Conservation (phyloP, 2,888 invertebrate species). For the Dysmachus trigonus region DNA sequence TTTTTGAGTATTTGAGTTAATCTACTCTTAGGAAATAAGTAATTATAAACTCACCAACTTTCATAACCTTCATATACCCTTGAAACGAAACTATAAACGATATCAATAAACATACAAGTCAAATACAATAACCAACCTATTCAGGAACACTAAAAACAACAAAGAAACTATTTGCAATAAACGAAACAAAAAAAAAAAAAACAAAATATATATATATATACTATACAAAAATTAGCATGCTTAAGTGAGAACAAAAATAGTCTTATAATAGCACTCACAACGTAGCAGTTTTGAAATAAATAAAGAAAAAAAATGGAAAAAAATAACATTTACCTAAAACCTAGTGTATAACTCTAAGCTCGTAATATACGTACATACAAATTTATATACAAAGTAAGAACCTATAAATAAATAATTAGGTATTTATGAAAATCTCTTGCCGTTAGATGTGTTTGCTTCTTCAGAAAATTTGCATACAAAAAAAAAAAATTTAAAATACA, state of each 20-base stretch:
- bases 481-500: not conserved
- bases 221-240: constrained; percentile 6
- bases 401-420: constrained; percentile 1
- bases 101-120: not conserved
- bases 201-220: no score
- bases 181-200: not conserved
- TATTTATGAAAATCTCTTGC: constrained; percentile 20
- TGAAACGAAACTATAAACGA: not conserved
- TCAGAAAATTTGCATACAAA: not conserved
- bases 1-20: not conserved
- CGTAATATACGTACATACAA: constrained; percentile 18
- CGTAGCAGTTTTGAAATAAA: constrained; percentile 4
- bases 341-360: constrained; percentile 1
- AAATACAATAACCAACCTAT: not conserved
- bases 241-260: not conserved
- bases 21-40: not conserved
- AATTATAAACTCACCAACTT: not conserved
- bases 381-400: constrained; percentile 23
- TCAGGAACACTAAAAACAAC: not conserved
- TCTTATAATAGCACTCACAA: not conserved
- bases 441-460: constrained; percentile 33
- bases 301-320: not conserved
- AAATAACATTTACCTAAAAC: not conserved
- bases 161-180: not conserved
- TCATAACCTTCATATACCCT: not conserved